Base-by-base conservation (phyloP, 2,797 vertebrate species). In the Sciaenops ocellatus region DNA sequence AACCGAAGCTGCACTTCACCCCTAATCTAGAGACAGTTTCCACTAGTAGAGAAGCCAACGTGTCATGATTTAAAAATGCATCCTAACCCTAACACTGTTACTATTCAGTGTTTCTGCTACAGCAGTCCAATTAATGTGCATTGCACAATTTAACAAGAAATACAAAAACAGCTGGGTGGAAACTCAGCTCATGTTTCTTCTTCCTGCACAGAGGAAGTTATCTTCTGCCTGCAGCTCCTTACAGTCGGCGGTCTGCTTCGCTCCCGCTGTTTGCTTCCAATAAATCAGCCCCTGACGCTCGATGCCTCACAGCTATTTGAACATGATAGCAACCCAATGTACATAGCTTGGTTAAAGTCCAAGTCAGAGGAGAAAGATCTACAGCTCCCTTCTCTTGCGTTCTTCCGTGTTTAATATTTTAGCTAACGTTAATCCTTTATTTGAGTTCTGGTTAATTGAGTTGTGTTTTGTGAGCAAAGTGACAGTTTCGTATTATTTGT, bases 241-340 rank as follows among this genome's bases (percentile, higher is more conserved):
- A 0, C 83, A 44, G 65, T 41, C 42, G 59, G 65, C n/a, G 55
- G 8, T 74, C 71, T 62, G 62, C 60, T 56, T 55, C 63, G 34
- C 51, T 52, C 17, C 1, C 7, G 3, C 54, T 76, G 64, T 79
- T 78, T 84, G 71, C 48, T 62, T 85, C 67, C 68, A 76, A 67
- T 82, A 73, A 80, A 82, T 90, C 86, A 75, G 47, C 62, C 51
- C 20, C 48, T 13, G 61, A 82, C 1, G 69, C 52, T 57, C 17
- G 22, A 71, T 16, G 80, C 73, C 82, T 78, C 6, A 0, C 63
- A 61, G 85, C 75, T 82, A 73, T 85, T 73, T 85, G 76, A 78
- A 38, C 59, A 4, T 5, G 20, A 67, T 22, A 7, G 47, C 18
- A 3, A 59, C 63, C 74, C 63, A 46, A 16, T 41, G 81, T 61